These are phyloP conservation scores for Agonopterix heracliana DNA, from an alignment of 2,888 invertebrate species.

Conservation along the genomic window DNA sequence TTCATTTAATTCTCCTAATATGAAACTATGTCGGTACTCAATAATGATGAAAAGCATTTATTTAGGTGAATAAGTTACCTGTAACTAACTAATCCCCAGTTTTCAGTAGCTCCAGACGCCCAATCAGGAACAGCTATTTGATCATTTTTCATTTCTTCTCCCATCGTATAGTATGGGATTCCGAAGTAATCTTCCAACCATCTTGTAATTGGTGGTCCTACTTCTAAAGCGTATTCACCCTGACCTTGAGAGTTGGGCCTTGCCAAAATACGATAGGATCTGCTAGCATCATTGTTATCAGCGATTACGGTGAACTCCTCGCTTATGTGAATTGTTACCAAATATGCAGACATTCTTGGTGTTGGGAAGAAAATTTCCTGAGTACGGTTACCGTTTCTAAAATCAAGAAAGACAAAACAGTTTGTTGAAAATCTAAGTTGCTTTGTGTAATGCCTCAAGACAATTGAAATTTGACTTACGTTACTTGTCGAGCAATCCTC, in stretches of 20 bases:
- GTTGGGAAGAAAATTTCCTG: constrained; percentile 73
- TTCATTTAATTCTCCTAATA: no score
- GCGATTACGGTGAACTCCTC: constrained; percentile 58
- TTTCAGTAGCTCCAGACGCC: constrained; percentile 70
- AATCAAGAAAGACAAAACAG: constrained; percentile 13
- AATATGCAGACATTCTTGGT: constrained; percentile 87
- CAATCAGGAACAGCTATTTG: constrained; percentile 65
- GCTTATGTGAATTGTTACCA: constrained; percentile 82
- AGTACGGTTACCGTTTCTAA: constrained; percentile 42
- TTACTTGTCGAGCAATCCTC: constrained; percentile 25
- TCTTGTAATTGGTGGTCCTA: constrained; percentile 53
- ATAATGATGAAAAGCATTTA: no score
- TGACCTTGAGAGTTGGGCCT: constrained; percentile 54
- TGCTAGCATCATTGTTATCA: constrained; percentile 35
- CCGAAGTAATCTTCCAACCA: constrained; percentile 58
- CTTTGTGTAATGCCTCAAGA: no score
- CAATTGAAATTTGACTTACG: constrained; percentile 29
- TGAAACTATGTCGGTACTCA: no score
- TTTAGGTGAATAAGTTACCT: constrained; percentile 30
- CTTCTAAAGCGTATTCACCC: constrained; percentile 58
- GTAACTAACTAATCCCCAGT: constrained; percentile 68
- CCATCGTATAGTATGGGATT: constrained; percentile 58
- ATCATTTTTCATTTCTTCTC: constrained; percentile 55
- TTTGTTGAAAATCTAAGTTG: neutral
- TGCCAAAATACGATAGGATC: constrained; percentile 57